A percentile compares a stretch with the other conserved stretches of the same genome.
Conservation (phyloP, 2,888 invertebrate species). For the Pristionchus fissidentatus region DNA sequence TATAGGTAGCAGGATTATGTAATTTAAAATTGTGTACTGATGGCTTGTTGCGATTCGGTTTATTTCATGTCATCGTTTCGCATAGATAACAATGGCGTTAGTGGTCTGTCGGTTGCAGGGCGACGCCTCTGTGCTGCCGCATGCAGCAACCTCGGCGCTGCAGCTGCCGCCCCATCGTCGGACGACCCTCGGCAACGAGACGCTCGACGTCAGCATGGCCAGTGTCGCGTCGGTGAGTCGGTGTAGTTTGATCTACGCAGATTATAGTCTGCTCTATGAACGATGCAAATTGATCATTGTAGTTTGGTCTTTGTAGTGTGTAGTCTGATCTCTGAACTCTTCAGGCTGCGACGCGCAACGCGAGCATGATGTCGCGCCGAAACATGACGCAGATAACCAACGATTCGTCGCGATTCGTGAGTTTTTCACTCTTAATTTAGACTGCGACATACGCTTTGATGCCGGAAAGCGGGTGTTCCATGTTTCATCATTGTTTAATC, state of each 20-base stretch:
- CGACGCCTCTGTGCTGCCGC: not conserved
- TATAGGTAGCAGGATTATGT: too few species aligned
- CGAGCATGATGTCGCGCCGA: constrained; percentile 1
- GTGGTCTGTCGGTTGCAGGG: not conserved
- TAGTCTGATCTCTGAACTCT: not conserved
- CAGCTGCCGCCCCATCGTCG: not conserved
- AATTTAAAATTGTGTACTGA: too few species aligned
- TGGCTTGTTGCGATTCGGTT: too few species aligned
- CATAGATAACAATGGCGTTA: too few species aligned
- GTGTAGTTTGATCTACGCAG: not conserved
- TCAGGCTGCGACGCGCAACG: constrained; percentile 20
- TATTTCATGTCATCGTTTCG: too few species aligned
- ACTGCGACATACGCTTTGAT: not conserved
- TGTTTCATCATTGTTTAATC: too few species aligned
- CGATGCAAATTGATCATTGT: not conserved
- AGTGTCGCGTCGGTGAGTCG: constrained; percentile 11
- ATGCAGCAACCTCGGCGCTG: not conserved
- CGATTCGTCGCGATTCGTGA: constrained; percentile 42
- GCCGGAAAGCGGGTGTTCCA: too few species aligned
- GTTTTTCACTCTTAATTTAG: not conserved
- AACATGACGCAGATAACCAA: constrained; percentile 40
- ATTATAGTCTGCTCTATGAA: too few species aligned
- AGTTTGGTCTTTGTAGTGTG: not conserved
- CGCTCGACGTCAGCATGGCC: constrained; percentile 29
- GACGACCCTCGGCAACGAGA: constrained; percentile 31